Conservation (phyloP, 2,113 vertebrate species). For the Rattus rattus region DNA sequence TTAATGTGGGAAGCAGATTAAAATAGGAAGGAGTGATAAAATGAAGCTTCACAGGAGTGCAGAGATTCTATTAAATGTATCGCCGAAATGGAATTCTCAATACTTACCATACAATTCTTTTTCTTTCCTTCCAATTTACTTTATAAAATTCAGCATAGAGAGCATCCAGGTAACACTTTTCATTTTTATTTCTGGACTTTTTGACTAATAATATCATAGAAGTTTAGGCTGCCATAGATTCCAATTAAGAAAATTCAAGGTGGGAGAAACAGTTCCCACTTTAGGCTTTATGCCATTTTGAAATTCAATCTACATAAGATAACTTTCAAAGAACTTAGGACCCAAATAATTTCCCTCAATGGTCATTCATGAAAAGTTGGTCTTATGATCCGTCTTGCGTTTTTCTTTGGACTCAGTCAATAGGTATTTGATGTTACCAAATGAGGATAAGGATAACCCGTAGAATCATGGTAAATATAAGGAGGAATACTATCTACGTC, state of each 20-base stretch:
- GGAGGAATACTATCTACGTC: not conserved
- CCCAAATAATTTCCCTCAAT: not conserved
- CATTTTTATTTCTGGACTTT: not conserved
- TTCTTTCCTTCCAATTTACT: not conserved
- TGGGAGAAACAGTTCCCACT: not conserved
- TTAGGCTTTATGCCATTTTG: not conserved
- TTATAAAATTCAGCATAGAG: not conserved
- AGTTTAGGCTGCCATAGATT: not conserved
- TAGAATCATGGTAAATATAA: not conserved
- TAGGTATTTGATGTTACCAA: not conserved
- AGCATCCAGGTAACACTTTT: constrained; percentile 32
- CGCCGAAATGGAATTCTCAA: not conserved
- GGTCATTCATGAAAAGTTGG: not conserved
- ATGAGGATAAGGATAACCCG: rapidly evolving
- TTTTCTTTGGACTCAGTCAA: not conserved
- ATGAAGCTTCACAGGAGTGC: not conserved
- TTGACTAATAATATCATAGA: not conserved
- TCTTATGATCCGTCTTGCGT: not conserved
- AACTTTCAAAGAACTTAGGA: not conserved
- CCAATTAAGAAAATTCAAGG: not conserved
- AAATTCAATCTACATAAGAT: not conserved
- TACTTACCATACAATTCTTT: not conserved
- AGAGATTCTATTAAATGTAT: not conserved
- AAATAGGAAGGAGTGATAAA: not conserved
- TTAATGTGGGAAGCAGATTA: constrained; percentile 1